These are phyloP conservation scores for Callaeas wilsoni DNA, from an alignment of 2,113 vertebrate species.

Conservation along the genomic window DNA sequence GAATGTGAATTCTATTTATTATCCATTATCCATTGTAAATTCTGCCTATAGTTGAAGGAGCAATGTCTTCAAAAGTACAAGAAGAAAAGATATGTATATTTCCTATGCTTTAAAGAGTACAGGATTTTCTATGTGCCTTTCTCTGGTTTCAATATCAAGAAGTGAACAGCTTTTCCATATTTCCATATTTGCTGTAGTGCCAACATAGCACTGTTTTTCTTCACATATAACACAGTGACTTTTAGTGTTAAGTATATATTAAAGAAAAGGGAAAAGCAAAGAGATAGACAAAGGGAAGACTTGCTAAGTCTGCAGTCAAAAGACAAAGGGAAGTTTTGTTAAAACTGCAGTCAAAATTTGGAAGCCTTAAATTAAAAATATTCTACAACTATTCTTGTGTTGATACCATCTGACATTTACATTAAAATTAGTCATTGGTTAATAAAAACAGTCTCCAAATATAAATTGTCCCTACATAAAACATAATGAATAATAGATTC, in stretches of 20 bases:
- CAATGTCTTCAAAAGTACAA: not conserved
- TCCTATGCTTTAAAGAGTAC: not conserved
- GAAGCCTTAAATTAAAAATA: not conserved
- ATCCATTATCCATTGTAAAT: constrained; percentile 11
- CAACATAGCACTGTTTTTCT: not conserved
- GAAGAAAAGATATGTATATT: not conserved
- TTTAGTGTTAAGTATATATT: not conserved
- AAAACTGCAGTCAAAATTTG: not conserved
- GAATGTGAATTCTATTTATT: constrained; percentile 45
- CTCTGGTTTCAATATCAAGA: not conserved
- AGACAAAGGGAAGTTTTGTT: not conserved
- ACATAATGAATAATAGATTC: not conserved
- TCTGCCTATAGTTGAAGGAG: not conserved
- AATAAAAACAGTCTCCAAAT: not conserved
- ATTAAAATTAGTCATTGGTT: not conserved
- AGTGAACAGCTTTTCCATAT: not conserved
- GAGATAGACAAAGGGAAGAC: not conserved
- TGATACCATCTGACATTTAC: not conserved
- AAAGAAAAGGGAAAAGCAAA: not conserved
- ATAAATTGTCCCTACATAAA: not conserved
- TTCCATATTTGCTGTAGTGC: not conserved
- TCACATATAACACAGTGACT: not conserved
- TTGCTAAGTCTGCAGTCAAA: not conserved
- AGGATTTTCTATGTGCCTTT: not conserved
- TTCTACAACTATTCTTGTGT: not conserved